phyloP scores from a whole-genome alignment of 2,797 vertebrate species.

The Rachycentron canadum region DNA sequence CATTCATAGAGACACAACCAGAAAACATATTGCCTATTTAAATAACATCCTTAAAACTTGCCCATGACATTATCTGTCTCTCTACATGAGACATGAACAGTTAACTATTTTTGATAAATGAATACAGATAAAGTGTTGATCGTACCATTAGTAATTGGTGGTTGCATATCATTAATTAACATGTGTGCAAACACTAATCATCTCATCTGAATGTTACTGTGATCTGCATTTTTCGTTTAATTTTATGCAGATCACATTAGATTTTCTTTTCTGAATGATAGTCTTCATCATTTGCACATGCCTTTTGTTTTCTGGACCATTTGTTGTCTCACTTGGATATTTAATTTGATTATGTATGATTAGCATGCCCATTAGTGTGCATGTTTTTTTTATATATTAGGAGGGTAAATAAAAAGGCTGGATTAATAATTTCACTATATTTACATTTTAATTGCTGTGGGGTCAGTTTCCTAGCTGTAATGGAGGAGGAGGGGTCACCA shows the following conservation, averaged over 20 bases:
- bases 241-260: neutral
- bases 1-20: too few relatives aligned
- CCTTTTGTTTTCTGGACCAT: neutral
- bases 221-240: neutral
- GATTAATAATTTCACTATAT: neutral
- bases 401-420: neutral
- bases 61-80: neutral
- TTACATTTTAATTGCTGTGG: conserved; percentile 1
- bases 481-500: neutral
- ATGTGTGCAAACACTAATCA: neutral
- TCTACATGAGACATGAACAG: neutral
- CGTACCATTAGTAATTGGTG: neutral
- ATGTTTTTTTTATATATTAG: neutral
- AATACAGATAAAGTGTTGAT: neutral
- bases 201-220: neutral
- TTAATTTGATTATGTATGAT: too few relatives aligned
- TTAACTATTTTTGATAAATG: neutral
- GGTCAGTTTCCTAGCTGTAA: neutral
- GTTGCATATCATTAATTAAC: neutral
- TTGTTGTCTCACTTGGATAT: neutral
- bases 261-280: neutral
- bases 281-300: neutral
- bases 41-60: too few relatives aligned
- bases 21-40: too few relatives aligned
- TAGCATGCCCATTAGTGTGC: neutral